A percentile compares a stretch with the other conserved stretches of the same genome.
These are phyloP conservation scores for Eulemur mongoz DNA, from an alignment of 2,797 vertebrate genomes.

Conservation along the genomic window DNA sequence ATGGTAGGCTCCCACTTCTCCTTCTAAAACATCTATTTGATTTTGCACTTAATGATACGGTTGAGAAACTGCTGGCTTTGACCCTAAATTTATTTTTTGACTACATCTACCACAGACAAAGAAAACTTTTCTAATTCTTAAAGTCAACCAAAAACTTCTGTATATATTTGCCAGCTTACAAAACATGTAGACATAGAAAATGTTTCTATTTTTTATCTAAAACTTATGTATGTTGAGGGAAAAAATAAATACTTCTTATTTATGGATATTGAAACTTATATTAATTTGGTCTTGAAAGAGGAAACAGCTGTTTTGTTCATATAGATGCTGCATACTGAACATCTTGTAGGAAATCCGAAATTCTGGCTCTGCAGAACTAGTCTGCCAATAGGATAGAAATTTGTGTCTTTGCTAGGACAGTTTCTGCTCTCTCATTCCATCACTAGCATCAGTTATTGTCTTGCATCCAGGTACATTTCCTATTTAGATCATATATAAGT, in stretches of 20 bases:
- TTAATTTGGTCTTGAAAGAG: constrained; percentile 26
- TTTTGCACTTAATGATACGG: constrained; percentile 28
- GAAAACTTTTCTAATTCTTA: constrained; percentile 31
- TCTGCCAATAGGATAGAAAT: neutral
- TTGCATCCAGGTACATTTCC: neutral
- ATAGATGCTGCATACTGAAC: neutral
- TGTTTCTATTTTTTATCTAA: neutral
- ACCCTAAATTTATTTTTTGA: constrained; percentile 20
- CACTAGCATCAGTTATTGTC: neutral
- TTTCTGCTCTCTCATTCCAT: neutral
- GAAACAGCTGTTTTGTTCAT: neutral
- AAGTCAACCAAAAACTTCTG: constrained; percentile 7
- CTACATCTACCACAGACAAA: neutral
- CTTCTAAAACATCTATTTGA: constrained; percentile 9
- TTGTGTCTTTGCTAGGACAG: neutral
- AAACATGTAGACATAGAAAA: neutral
- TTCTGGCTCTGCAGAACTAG: neutral
- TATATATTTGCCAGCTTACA: neutral
- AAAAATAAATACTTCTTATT: neutral
- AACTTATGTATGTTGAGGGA: neutral
- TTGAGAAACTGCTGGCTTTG: constrained; percentile 11
- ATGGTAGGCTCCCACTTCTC: neutral
- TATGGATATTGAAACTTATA: constrained; percentile 3
- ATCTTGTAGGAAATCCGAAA: neutral
- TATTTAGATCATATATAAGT: neutral